Evolutionary conservation across 1,140 invertebrate species (phyloP).

Genomic region (Caenorhabditis latens): DNA sequence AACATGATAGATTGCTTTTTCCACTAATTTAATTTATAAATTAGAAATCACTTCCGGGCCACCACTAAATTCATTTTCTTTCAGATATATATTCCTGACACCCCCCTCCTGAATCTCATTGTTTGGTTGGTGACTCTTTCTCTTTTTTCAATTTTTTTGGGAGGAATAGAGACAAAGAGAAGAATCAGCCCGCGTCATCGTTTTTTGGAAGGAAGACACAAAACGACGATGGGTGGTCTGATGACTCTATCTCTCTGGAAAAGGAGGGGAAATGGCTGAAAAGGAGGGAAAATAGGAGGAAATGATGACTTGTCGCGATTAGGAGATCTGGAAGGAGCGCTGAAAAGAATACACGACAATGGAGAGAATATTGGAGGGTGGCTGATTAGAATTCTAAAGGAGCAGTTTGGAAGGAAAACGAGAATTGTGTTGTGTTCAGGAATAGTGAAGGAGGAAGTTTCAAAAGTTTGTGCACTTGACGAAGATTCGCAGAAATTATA

Average conservation of each 20-base stretch:
- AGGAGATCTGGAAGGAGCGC: too few relatives aligned
- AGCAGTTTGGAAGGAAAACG: background rate
- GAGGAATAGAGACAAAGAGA: constrained; percentile 14
- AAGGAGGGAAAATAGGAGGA: background rate
- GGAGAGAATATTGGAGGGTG: background rate
- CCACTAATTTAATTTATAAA: background rate
- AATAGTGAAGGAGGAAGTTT: too few relatives aligned
- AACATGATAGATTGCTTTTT: constrained; percentile 1
- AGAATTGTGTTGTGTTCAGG: background rate
- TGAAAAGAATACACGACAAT: background rate
- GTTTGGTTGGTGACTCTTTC: background rate
- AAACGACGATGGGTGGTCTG: background rate
- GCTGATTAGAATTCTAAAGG: constrained; percentile 24
- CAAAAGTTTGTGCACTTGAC: too few relatives aligned
- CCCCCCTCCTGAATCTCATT: constrained; percentile 34
- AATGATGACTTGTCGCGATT: too few relatives aligned
- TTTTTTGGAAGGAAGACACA: background rate
- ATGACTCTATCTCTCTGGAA: background rate
- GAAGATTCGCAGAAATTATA: too few relatives aligned
- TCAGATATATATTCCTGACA: background rate
- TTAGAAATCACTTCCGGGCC: constrained; percentile 29
- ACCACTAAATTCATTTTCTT: background rate
- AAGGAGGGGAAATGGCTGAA: background rate
- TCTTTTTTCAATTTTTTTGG: constrained; percentile 4
- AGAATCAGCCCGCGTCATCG: constrained; percentile 26